Evolutionary conservation across 2,113 vertebrate species (phyloP), one percentile per base, ranked within the genome.

Genomic region (Corythoichthys haematopterus): DNA sequence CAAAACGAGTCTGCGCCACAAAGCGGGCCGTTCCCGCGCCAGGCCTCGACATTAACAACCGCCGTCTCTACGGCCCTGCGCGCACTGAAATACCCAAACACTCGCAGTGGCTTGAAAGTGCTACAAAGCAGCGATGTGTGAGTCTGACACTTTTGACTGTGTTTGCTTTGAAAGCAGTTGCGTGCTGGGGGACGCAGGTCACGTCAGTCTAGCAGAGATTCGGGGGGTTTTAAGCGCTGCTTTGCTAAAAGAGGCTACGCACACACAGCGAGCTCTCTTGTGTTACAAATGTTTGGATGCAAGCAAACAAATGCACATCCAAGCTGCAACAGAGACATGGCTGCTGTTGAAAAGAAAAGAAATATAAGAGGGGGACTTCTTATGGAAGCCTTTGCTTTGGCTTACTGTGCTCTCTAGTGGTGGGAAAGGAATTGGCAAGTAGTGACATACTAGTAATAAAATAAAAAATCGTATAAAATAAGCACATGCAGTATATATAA

Each of bases 391-490:
- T 14, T 89, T 86, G 79, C 75, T 90, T 82, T 87, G 86, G 83
- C 84, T 88, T 90, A 77, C 84, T 91, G 81, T 90, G 91, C 90
- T 87, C 90, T 92, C 92, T 92, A 85, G 87, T 90, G 92, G 64
- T 66, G 11, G 38, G n/a, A 72, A 57, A 14, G 43, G 10, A 10
- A 20, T 45, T 4, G 16, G 38, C 10, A 3, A 20, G 52, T 28
- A 1, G 16, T n/a, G 15, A 52, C 20, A 8, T 33, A 55, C 12
- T 1, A 55, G 4, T 11, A 3, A 28, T 94, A 94, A 94, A 16
- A 12, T 20, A 9, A 4, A 28, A 55, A 2, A 33, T 10, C 2
- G 3, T 9, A 3, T 0, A 28, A 55, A 55, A 55, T 28, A 28
- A 28, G 20, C 20, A 28, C 20, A 28, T 28, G 20, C 20, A 28